Conservation (phyloP, 2,797 vertebrate genomes). For the Danio jaintianensis region DNA sequence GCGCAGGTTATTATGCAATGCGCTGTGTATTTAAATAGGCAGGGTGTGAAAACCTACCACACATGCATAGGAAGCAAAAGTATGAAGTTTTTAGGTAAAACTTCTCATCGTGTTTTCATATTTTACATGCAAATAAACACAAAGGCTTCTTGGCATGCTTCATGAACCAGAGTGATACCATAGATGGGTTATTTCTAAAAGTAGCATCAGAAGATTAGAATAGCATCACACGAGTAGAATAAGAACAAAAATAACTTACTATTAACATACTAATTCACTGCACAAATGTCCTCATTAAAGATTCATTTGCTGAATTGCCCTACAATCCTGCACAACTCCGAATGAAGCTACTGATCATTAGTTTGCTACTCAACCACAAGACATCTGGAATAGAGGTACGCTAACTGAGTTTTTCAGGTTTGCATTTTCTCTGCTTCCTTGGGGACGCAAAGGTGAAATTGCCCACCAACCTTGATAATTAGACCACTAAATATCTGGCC, state of each 20-base stretch:
- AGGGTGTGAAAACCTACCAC: background rate
- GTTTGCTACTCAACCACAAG: background rate
- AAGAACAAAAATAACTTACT: conserved; percentile 11
- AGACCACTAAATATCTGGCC: conserved; percentile 39
- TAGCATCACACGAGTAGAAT: background rate
- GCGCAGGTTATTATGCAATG: conserved; percentile 12
- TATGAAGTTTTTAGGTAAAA: conserved; percentile 13
- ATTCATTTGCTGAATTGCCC: conserved; percentile 16
- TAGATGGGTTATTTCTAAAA: conserved; percentile 29
- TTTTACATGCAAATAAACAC: conserved; percentile 39
- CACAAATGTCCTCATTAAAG: conserved; percentile 18
- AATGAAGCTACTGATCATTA: conserved; percentile 18
- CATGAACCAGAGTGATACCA: background rate
- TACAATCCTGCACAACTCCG: conserved; percentile 11
- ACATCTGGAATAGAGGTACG: conserved; percentile 10
- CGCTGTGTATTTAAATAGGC: conserved; percentile 9
- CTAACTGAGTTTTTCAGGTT: background rate
- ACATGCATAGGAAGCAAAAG: background rate
- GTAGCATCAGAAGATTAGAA: background rate
- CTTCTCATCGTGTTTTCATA: conserved; percentile 13
- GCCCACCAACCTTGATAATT: conserved; percentile 41
- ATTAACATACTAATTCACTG: conserved; percentile 19
- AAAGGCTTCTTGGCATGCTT: conserved; percentile 10
- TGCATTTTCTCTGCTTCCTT: background rate
- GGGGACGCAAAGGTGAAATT: conserved; percentile 31